phyloP scores from a whole-genome alignment of 2,888 invertebrate species.

The Sialis fuliginosa region DNA sequence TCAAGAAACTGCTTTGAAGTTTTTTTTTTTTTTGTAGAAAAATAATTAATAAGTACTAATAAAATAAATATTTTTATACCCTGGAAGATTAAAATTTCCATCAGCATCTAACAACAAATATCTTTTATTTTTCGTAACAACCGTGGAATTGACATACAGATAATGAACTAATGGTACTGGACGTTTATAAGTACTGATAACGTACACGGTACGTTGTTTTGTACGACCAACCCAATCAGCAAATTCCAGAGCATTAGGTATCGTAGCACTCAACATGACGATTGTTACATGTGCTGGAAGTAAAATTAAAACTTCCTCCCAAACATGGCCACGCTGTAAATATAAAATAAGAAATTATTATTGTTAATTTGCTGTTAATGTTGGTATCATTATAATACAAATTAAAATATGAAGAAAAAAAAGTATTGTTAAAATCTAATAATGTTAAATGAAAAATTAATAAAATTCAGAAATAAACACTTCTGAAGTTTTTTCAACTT shows the following conservation, averaged over 20 bases:
- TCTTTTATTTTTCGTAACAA: constrained; percentile 54
- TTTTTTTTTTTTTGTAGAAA: too few species aligned
- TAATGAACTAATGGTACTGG: constrained; percentile 94
- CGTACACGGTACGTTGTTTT: constrained; percentile 75
- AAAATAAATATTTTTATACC: too few species aligned
- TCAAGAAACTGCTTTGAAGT: too few species aligned
- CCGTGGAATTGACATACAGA: constrained; percentile 70
- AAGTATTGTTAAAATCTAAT: too few species aligned
- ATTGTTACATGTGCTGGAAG: constrained; percentile 88
- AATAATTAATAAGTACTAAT: too few species aligned
- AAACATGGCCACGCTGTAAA: constrained; percentile 81
- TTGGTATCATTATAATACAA: too few species aligned
- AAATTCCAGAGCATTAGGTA: constrained; percentile 91
- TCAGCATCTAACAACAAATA: constrained; percentile 66
- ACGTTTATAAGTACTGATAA: constrained; percentile 81
- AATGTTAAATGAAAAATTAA: too few species aligned
- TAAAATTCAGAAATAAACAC: too few species aligned
- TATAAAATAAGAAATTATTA: constrained; percentile 1
- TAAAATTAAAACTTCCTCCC: constrained; percentile 97
- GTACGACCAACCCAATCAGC: constrained; percentile 86
- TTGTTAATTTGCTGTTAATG: neutral
- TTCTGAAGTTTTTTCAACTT: too few species aligned
- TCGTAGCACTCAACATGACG: constrained; percentile 94
- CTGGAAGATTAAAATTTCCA: constrained; percentile 49
- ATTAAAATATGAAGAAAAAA: too few species aligned